Evolutionary conservation across 2,888 invertebrate species (phyloP), one percentile per base, ranked within the genome.

Genomic region (Rotaria socialis): DNA sequence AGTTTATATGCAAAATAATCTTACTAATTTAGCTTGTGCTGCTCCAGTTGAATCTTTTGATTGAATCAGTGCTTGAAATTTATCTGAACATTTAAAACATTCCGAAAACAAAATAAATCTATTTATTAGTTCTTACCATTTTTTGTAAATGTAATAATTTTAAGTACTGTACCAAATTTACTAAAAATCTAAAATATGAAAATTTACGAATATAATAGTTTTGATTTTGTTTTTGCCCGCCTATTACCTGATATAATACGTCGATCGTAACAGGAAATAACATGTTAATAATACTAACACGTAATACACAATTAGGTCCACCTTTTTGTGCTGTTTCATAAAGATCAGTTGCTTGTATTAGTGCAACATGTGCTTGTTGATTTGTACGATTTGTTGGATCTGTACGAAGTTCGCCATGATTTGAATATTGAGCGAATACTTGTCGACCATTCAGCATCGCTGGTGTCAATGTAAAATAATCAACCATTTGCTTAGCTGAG

Each of bases 91-190:
- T 35, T 16, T 8, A 35, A 27, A 47, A 47, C 47, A 16, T 52
- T 52, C 8, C 8, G n/a, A 47, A 4, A 41, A 16, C 2, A 22
- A 43, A 47, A 19, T 43, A 2, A 22, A 24, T 10, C 24, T 22
- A 22, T 27, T 47, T 8, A 24, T 19, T 80, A 47, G 2, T 24
- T 47, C 5, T 47, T 80, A 80, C 80, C 96, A 92, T 99, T 99
- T 93, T 99, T 99, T 90, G 96, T 98, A 93, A 99, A 99, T 89
- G 98, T 99, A 91, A 99, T 98, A 90, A 99, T 99, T 93, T 98
- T 97, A 91, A 98, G 94, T 90, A 99, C 97, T 93, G 97, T 97
- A 90, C 99, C 99, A 92, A 95, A 97, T 89, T 97, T 94, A 90
- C 96, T 96, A 94, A 99, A 99, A 92, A 99, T 96, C 80, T 80